These are phyloP conservation scores for Zoroaster sp. DNA, from an alignment of 53 echinoderm and acorn worm species.

Conservation along the genomic window DNA sequence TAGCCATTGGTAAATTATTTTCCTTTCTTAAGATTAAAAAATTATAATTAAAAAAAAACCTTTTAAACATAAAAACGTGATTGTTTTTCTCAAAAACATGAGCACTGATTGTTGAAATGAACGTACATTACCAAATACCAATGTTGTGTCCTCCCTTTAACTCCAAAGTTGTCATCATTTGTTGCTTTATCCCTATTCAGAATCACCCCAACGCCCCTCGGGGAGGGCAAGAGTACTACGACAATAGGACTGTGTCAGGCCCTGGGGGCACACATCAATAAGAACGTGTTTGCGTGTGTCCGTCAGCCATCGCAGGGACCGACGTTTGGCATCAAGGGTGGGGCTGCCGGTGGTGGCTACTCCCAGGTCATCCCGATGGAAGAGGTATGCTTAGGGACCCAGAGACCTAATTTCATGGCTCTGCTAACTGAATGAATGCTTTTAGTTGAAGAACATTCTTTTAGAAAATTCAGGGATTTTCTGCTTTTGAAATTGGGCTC, in stretches of 20 bases:
- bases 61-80: no score
- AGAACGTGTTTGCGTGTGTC: slow-evolving; percentile 98
- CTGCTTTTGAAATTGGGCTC: no score
- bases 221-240: slow-evolving; percentile 98
- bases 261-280: slow-evolving; percentile 89
- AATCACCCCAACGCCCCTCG: slow-evolving; percentile 96
- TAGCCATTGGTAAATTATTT: no score
- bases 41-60: no score
- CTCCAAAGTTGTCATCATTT: neutral
- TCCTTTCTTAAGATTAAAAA: no score
- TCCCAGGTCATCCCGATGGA: slow-evolving; percentile 99
- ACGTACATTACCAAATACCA: no score
- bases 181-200: slow-evolving; percentile 32
- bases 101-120: no score
- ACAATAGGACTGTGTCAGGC: slow-evolving; percentile 93
- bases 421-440: no score
- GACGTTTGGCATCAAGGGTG: slow-evolving; percentile 99
- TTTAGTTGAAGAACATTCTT: no score
- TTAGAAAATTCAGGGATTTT: no score
- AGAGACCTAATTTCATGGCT: neutral
- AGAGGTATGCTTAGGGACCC: slow-evolving; percentile 54
- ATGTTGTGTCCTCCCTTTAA: no score
- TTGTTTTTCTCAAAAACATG: no score
- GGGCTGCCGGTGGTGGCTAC: slow-evolving; percentile 96
- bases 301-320: slow-evolving; percentile 99